These are phyloP conservation scores for Rhineura floridana DNA, from an alignment of 2,113 vertebrate genomes.

Conservation along the genomic window DNA sequence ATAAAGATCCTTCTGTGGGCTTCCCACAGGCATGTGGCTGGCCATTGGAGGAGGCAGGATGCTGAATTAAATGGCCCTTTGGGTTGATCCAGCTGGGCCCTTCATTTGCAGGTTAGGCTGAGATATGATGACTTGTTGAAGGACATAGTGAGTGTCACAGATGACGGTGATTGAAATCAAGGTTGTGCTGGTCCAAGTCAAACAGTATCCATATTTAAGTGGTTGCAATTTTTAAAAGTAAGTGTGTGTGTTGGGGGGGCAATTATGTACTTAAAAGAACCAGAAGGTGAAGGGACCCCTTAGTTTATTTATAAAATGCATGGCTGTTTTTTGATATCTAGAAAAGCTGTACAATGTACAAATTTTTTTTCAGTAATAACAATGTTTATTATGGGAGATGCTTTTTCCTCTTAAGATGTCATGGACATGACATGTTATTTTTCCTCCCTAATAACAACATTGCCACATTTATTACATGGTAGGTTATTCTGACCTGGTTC, in stretches of 20 bases:
- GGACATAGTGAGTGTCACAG: neutral
- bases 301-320: neutral
- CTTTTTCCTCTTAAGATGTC: conserved; percentile 20
- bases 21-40: neutral
- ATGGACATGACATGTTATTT: conserved; percentile 17
- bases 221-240: neutral
- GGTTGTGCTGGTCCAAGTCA: neutral
- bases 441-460: conserved; percentile 17
- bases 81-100: neutral
- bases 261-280: neutral
- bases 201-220: neutral
- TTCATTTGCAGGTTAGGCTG: neutral
- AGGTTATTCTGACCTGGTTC: conserved; percentile 58
- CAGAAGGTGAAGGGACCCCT: neutral
- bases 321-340: conserved; percentile 12
- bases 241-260: too few relatives aligned
- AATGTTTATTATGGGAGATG: conserved; percentile 8
- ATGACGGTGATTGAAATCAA: neutral
- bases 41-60: neutral
- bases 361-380: neutral
- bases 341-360: neutral
- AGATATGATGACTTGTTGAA: neutral
- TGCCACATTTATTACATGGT: conserved; percentile 52
- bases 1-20: too few relatives aligned
- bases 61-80: neutral